These are phyloP conservation scores for Formica aserva DNA, from an alignment of 2,888 invertebrate species.

Conservation along the genomic window DNA sequence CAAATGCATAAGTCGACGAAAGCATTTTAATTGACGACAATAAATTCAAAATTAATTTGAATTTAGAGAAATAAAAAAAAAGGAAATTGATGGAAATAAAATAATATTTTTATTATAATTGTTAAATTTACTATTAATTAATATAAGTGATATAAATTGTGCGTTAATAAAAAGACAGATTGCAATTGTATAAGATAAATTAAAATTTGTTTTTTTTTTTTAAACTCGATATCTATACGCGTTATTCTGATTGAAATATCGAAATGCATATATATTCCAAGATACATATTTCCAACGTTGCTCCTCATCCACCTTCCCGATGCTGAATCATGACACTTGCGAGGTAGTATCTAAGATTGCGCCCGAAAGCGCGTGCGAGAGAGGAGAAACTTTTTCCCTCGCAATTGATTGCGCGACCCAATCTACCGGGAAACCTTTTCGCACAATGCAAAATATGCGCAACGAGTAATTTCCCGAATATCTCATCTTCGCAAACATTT, in stretches of 20 bases:
- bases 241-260: constrained; percentile 15
- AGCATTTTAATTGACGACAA: not conserved
- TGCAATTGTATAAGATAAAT: not conserved
- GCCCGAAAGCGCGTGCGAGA: not conserved
- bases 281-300: not conserved
- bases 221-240: not conserved
- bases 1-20: not conserved
- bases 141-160: not conserved
- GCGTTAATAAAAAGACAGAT: not conserved
- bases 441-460: constrained; percentile 35
- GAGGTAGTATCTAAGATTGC: constrained; percentile 25
- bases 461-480: constrained; percentile 33
- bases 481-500: constrained; percentile 44
- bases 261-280: not conserved
- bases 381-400: constrained; percentile 7
- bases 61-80: not conserved
- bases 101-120: not conserved
- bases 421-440: constrained; percentile 37
- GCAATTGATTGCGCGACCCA: constrained; percentile 33
- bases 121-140: constrained; percentile 1
- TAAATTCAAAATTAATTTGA: not conserved
- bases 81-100: not conserved
- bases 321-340: constrained; percentile 38
- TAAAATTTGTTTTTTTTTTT: not conserved
- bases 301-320: not conserved